phyloP scores from a whole-genome alignment of 2,113 vertebrate species.

The Trematocara macrostoma region DNA sequence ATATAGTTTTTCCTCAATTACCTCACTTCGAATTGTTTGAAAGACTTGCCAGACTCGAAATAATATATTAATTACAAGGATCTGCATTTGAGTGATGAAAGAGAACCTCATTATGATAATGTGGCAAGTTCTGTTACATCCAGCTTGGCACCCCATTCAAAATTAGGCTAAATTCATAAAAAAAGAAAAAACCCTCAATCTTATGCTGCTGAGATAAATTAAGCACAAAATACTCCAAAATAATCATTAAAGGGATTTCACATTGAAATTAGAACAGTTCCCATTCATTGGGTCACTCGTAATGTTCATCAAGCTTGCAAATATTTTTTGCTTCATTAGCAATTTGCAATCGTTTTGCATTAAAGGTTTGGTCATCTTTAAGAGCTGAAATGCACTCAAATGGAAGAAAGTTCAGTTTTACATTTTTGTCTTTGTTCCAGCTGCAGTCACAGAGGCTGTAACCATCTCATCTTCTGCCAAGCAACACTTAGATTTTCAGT shows the following conservation, averaged over 20 bases:
- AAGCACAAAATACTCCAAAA: slow-evolving; percentile 63
- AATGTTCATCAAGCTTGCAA: slow-evolving; percentile 55
- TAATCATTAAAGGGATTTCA: slow-evolving; percentile 64
- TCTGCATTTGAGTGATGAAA: slow-evolving; percentile 49
- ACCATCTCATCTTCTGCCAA: background rate
- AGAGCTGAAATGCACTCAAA: slow-evolving; percentile 2
- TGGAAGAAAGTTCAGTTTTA: slow-evolving; percentile 7
- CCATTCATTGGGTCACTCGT: slow-evolving; percentile 44
- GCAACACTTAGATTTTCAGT: slow-evolving; percentile 4
- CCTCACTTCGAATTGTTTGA: background rate
- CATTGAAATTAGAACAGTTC: slow-evolving; percentile 56
- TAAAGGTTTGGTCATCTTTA: slow-evolving; percentile 28
- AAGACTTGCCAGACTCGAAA: background rate
- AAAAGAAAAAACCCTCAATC: slow-evolving; percentile 43
- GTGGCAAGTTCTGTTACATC: slow-evolving; percentile 56
- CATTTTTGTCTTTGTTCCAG: background rate
- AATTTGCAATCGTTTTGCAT: slow-evolving; percentile 44
- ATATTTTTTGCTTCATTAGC: slow-evolving; percentile 56
- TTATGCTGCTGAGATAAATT: slow-evolving; percentile 55
- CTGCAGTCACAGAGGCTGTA: background rate
- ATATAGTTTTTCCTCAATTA: slow-evolving; percentile 2
- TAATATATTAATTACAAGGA: slow-evolving; percentile 50
- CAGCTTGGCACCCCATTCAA: slow-evolving; percentile 44
- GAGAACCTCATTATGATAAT: slow-evolving; percentile 47
- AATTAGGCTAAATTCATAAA: slow-evolving; percentile 46